Base-by-base conservation (phyloP, 2,797 vertebrate genomes). In the Taeniopygia guttata region DNA sequence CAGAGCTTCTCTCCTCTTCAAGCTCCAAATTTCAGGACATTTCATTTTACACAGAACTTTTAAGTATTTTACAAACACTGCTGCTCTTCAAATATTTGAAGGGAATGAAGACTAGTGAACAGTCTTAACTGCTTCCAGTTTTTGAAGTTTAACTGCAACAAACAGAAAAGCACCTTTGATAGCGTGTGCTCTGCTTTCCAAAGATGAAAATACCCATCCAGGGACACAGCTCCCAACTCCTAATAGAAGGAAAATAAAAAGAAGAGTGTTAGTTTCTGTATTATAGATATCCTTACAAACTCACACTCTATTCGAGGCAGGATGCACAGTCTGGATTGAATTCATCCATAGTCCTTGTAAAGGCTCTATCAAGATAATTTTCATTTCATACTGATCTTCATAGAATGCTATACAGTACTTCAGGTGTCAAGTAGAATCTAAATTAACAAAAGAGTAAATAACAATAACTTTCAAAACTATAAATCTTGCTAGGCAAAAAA, bases 151-250 rank as follows among this genome's bases (percentile, higher is more conserved):
- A 25, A 70, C 30, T 82, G 56, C 48, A 91, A 64, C 19, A 46
- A 86, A 40, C 27, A 94, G 60, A 84, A 84, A 91, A 84, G 34
- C 49, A 99, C 99, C 99, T 99, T 99, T 97, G 98, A 98, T 62
- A 99, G 96, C 11, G 98, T 99, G 92, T 98, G 98, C 95, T 99
- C 99, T 51, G 99, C 99, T 96, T 99, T 99, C 99, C 99, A 99
- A 75, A 99, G 98, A 97, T 99, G 99, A 97, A 99, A 99, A 97
- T 99, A 99, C 13, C 99, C 99, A 96, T 99, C 99, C 93, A 99
- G 85, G 52, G 99, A 99, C 43, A 99, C 99, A 46, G 99, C 99
- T 96, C 99, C 99, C 93, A 99, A 95, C 93, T 99, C 99, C 99
- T 99, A 89, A 49, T 52, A 52, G 16, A 40, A 77, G 14, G 10